Base-by-base conservation (phyloP, 1,140 invertebrate genomes). In the Campoletis sonorensis region DNA sequence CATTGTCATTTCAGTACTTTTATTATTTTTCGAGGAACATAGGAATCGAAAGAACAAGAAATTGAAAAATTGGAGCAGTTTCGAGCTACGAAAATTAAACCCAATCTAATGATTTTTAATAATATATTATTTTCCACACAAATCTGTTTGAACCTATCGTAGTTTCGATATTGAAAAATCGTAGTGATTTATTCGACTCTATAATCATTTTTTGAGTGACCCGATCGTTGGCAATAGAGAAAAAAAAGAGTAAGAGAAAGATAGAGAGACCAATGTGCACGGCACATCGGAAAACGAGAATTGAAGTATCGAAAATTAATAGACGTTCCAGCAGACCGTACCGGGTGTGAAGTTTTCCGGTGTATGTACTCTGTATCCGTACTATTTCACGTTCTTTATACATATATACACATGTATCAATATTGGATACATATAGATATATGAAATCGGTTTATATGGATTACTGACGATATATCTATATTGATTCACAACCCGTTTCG, bases 251-350 rank as follows among this genome's bases (percentile, higher is more conserved):
- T 10, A n/a, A n/a, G 58, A 4, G 58, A 8, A 18, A 51, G 11
- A 16, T 51, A 51, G 49, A 51, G 49, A 51, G 49, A 51, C 49
- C 11, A 51, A 51, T 61, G 21, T 61, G 21, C 58, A 61, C 16
- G 27, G n/a, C 23, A 49, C 58, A 58, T 76, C 21, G 49, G 15
- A 58, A 23, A 76, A 58, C 49, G 73, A 33, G 73, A 76, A 76
- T 76, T 58, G 73, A 58, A 30, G 51, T 58, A 76, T 76, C 73
- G 73, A 76, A 76, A 76, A 58, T 76, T 54, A 58, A 76, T 76
- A 58, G 49, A 76, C 49, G 73, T 8, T 58, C 49, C 26, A 76
- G 73, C 51, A 54, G 16, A 40, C 23, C 21, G 73, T 58, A 27
- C 73, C 73, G 21, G 73, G 49, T 76, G 49, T 27, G 64, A 67